Base-by-base conservation (phyloP, 2,888 invertebrate species). In the Orchesellides sinensis region DNA sequence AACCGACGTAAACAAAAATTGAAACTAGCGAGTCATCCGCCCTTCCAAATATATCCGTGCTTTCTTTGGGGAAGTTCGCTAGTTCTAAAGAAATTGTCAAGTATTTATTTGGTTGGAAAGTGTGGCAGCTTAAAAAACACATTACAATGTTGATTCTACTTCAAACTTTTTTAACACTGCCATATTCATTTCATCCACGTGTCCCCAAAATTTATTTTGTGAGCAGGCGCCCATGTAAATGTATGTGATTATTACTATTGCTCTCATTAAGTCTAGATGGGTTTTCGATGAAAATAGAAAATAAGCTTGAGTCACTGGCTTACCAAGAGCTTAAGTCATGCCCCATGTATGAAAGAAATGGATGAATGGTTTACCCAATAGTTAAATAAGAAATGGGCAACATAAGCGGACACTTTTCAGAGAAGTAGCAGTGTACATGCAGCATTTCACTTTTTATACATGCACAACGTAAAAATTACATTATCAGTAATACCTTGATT, bases 221-320 rank as follows among this genome's bases (percentile, higher is more conserved):
- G n/a, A 40, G 40, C 10, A 40, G 40, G 40, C 4, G n/a, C n/a
- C n/a, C n/a, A n/a, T n/a, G n/a, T n/a, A 40, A 40, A 63, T 63
- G 63, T 40, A 21, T 19, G 40, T 63, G 63, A 63, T 63, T 63
- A 63, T 63, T 63, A 40, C 40, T 63, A 29, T 63, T 35, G 21
- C 40, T 17, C 40, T 73, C 73, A 73, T 73, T 73, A 73, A 73
- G 49, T 63, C 73, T 49, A 63, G 73, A 61, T 73, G 56, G 73
- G 49, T 21, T 63, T 40, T 63, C 63, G 63, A 63, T 63, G 40
- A 63, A 63, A 63, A 63, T 63, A 63, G 63, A 35, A 40, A 63
- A 1, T 40, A 14, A 10, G 1, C 23, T 29, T 29, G 29, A 59
- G 29, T 27, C 29, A 29, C 59, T 52, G n/a, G n/a, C 40, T 5